phyloP scores from a whole-genome alignment of 1,140 invertebrate genomes.

The Adelges cooleyi region DNA sequence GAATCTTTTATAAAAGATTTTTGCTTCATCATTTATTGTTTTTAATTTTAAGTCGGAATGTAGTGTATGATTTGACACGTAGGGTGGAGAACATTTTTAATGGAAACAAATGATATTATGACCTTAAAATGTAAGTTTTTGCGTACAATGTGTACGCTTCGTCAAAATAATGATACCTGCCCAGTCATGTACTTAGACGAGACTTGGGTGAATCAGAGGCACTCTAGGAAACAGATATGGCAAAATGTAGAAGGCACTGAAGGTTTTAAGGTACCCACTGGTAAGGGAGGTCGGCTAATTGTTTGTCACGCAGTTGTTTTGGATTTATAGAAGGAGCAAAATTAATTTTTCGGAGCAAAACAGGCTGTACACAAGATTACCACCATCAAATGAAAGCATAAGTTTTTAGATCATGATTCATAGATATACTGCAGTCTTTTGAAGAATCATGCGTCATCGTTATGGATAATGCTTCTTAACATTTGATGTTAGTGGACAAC shows the following conservation, averaged over 20 bases:
- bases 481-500: conserved; percentile 28
- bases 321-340: background rate
- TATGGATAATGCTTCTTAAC: conserved; percentile 33
- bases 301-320: background rate
- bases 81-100: background rate
- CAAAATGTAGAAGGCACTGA: background rate
- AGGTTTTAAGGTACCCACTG: background rate
- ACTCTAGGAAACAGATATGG: background rate
- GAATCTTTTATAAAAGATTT: too few relatives aligned
- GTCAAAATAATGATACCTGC: background rate
- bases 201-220: background rate
- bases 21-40: too few relatives aligned
- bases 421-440: conserved; percentile 28
- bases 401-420: conserved; percentile 31
- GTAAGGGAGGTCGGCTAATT: background rate
- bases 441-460: conserved; percentile 29
- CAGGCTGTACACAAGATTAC: conserved; percentile 29
- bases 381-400: conserved; percentile 31
- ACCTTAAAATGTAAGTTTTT: background rate
- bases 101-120: background rate
- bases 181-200: background rate
- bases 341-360: background rate
- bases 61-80: too few relatives aligned
- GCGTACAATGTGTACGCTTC: background rate
- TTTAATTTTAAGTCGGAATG: too few relatives aligned